phyloP scores from a whole-genome alignment of 2,888 invertebrate species.

The Chloroclysta siterata region DNA sequence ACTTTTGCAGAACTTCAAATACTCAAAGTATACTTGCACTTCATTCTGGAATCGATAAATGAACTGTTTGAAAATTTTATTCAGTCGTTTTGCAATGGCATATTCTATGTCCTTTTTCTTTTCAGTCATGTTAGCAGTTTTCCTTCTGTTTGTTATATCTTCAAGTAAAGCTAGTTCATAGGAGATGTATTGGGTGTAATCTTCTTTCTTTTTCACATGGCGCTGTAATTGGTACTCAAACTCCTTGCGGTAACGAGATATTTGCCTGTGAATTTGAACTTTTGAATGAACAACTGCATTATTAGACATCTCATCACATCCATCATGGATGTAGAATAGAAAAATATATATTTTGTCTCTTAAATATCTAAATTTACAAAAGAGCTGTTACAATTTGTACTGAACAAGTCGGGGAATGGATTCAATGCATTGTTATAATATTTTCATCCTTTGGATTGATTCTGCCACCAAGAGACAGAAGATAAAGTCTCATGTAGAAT shows the following conservation, averaged over 20 bases:
- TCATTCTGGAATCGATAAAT: conserved; percentile 89
- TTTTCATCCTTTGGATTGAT: too few species aligned
- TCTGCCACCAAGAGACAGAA: background rate
- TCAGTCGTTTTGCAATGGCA: conserved; percentile 88
- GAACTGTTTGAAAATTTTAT: conserved; percentile 89
- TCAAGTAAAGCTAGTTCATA: conserved; percentile 89
- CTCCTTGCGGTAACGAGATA: conserved; percentile 88
- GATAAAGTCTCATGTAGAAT: background rate
- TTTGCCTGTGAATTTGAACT: conserved; percentile 80
- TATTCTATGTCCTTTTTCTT: conserved; percentile 88
- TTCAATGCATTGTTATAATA: too few species aligned
- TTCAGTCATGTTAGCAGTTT: conserved; percentile 81
- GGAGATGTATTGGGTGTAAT: conserved; percentile 88
- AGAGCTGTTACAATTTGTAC: too few species aligned
- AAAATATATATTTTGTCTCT: too few species aligned
- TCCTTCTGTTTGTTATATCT: conserved; percentile 86
- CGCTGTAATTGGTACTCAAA: conserved; percentile 90
- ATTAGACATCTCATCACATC: background rate
- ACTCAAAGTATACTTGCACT: conserved; percentile 90
- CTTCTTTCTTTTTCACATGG: conserved; percentile 87
- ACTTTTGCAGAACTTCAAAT: conserved; percentile 91
- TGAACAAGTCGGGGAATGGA: too few species aligned
- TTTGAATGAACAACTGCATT: background rate
- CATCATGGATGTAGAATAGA: background rate
- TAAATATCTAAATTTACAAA: too few species aligned